Base-by-base conservation (phyloP, 2,888 invertebrate genomes). In the Harmothoe impar region DNA sequence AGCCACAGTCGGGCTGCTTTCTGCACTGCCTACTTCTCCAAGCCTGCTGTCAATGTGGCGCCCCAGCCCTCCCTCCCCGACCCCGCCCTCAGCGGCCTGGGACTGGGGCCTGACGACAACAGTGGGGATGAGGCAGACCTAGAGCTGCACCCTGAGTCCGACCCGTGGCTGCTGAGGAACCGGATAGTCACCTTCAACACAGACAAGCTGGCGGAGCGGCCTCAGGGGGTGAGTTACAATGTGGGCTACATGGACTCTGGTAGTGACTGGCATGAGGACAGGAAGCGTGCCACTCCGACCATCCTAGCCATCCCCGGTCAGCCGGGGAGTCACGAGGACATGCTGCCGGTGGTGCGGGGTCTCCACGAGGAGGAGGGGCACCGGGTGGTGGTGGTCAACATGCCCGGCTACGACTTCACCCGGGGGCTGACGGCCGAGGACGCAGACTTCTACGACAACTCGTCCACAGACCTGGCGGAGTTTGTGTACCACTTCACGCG, bases 251-350 rank as follows among this genome's bases (percentile, higher is more conserved):
- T 86, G 86, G 86, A 86, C 23, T 52, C 86, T 52, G 86, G 86
- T 17, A 31, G 29, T 31, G 86, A 86, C 56, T 86, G 86, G 86
- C 86, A 86, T 56, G 86, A 86, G 0, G 17, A 17, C 31, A 86
- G 52, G 23, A 86, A 86, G 23, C 15, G n/a, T 15, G 25, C 29
- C 23, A 86, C 86, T 0, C 86, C 86, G 1, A 86, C 86, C 23
- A 25, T 86, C 0, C 54, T 86, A 29, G 86, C 86, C 52, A 86
- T 86, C 52, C 86, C 86, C 29, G 86, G 86, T 12, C 86, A 86
- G 54, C 86, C 86, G n/a, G 86, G 86, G 25, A 86, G 86, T 56
- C 86, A 86, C 29, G 86, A 86, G 0, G 86, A 86, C 31, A 86
- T 86, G 86, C 54, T 86, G 1, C 86, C 86, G 0, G 86, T 86